phyloP scores from a whole-genome alignment of 2,888 invertebrate species.

The Zeuzera pyrina region DNA sequence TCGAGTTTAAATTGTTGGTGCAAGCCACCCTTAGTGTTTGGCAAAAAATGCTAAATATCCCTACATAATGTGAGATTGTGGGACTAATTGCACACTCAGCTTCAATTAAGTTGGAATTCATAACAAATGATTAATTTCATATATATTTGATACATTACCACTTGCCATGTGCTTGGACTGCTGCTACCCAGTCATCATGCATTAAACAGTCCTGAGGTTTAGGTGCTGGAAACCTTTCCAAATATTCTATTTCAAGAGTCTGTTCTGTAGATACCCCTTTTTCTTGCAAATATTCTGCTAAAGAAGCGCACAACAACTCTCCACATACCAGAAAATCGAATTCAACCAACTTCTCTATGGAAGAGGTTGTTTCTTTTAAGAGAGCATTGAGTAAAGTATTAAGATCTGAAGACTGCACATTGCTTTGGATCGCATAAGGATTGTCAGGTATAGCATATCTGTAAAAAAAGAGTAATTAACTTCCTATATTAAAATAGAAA shows the following conservation, averaged over 20 bases:
- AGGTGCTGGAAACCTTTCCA: slow-evolving; percentile 92
- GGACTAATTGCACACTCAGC: not conserved
- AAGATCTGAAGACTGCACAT: slow-evolving; percentile 78
- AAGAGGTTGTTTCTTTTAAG: slow-evolving; percentile 71
- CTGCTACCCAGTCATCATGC: slow-evolving; percentile 99
- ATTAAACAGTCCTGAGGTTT: slow-evolving; percentile 92
- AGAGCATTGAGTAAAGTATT: slow-evolving; percentile 87
- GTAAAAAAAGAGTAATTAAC: slow-evolving; percentile 12
- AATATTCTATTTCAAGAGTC: slow-evolving; percentile 91
- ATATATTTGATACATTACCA: slow-evolving; percentile 61
- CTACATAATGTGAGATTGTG: too few species aligned
- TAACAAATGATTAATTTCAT: not conserved
- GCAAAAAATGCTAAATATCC: too few species aligned
- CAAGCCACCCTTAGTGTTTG: too few species aligned
- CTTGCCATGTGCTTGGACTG: slow-evolving; percentile 79
- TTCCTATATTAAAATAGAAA: too few species aligned
- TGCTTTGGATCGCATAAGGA: slow-evolving; percentile 86
- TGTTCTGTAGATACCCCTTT: slow-evolving; percentile 86
- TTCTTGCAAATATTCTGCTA: slow-evolving; percentile 84
- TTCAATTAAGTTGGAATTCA: not conserved
- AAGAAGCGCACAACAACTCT: slow-evolving; percentile 82
- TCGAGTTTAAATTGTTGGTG: too few species aligned
- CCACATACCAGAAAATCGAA: slow-evolving; percentile 92
- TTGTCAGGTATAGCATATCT: slow-evolving; percentile 92
- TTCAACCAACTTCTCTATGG: slow-evolving; percentile 64